These are phyloP conservation scores for Leptogaster cylindrica DNA, from an alignment of 2,888 invertebrate genomes.

Conservation along the genomic window DNA sequence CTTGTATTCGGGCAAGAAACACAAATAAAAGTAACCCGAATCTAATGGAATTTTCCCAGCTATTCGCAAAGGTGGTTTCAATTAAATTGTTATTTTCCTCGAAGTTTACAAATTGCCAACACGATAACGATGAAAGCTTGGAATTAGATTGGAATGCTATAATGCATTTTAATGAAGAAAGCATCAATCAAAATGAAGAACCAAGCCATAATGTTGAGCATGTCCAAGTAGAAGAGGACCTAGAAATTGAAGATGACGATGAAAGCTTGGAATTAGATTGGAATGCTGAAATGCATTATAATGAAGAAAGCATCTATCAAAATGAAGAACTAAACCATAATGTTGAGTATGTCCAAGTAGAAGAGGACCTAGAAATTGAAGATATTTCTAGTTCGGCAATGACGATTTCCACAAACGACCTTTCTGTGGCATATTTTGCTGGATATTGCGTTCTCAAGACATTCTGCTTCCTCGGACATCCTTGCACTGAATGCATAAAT, in stretches of 20 bases:
- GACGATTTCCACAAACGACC: background rate
- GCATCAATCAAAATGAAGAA: background rate
- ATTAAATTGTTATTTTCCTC: constrained; percentile 35
- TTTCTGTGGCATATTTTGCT: constrained; percentile 17
- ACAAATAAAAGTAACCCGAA: constrained; percentile 6
- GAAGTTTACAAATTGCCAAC: constrained; percentile 27
- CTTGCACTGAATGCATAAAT: background rate
- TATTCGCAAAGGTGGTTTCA: constrained; percentile 26
- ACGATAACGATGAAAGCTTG: constrained; percentile 29
- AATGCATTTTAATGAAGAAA: constrained; percentile 5
- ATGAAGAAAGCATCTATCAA: too few species aligned
- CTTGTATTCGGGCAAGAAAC: background rate
- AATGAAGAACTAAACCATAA: too few species aligned
- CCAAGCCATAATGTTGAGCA: background rate
- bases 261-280: too few species aligned
- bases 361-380: too few species aligned
- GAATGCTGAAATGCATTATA: too few species aligned
- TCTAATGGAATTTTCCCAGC: background rate
- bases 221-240: background rate
- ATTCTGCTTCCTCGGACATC: background rate
- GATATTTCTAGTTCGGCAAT: too few species aligned
- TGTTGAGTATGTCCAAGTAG: too few species aligned
- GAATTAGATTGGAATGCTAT: constrained; percentile 28
- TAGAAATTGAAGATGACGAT: background rate
- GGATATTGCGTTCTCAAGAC: constrained; percentile 31